These are phyloP conservation scores for Micromesistius poutassou DNA, from an alignment of 2,797 vertebrate genomes.

Conservation along the genomic window DNA sequence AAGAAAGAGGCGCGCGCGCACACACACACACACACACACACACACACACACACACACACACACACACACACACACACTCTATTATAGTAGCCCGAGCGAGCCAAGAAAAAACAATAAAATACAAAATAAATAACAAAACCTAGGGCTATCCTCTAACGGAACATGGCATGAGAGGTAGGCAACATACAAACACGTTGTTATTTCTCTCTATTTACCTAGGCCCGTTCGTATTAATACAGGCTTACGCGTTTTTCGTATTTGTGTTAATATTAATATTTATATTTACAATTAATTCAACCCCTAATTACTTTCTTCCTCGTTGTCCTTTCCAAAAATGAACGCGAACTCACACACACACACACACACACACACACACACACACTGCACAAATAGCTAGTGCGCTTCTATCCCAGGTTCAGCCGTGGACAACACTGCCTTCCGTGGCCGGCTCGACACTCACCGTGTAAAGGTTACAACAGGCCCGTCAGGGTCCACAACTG, in stretches of 20 bases:
- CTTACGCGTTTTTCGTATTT: background rate
- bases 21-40: constrained; percentile 58
- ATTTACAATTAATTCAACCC: background rate
- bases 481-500: too few species aligned
- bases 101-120: background rate
- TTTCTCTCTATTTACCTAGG: background rate
- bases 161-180: background rate
- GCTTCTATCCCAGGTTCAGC: background rate
- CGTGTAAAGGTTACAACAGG: background rate
- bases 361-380: too few species aligned
- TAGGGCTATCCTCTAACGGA: background rate
- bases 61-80: background rate
- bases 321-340: background rate
- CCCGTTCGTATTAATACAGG: too few species aligned
- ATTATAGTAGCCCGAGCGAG: background rate
- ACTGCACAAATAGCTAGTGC: background rate
- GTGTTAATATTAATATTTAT: background rate
- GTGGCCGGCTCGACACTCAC: constrained; percentile 46
- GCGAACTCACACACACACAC: background rate
- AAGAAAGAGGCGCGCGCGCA: constrained; percentile 58
- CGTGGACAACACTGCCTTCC: constrained; percentile 67
- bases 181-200: background rate
- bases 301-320: background rate
- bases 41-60: constrained; percentile 48
- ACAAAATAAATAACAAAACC: constrained; percentile 1